Evolutionary conservation across 2,888 invertebrate species (phyloP).

Genomic region (Tachystola acroxantha): DNA sequence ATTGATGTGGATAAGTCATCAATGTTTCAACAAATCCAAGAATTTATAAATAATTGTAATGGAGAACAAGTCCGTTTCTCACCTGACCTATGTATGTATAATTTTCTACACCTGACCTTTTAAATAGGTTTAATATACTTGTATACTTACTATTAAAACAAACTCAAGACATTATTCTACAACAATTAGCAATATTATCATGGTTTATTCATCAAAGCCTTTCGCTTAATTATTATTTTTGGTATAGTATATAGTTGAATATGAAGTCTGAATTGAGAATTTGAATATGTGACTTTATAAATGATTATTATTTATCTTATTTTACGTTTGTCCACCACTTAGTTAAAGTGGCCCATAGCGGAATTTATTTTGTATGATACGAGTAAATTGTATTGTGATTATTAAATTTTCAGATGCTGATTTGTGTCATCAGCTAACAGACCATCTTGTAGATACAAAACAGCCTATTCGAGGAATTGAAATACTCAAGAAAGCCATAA

Average conservation of each 20-base stretch:
- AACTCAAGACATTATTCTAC: background rate
- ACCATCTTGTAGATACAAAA: slow-evolving; percentile 86
- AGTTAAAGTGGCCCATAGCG: too few species aligned
- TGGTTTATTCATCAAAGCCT: too few species aligned
- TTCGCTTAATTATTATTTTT: too few species aligned
- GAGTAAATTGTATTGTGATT: too few species aligned
- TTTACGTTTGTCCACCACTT: too few species aligned
- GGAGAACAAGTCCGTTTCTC: slow-evolving; percentile 93
- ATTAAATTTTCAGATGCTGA: slow-evolving; percentile 84
- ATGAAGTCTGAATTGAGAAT: too few species aligned
- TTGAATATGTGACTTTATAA: too few species aligned
- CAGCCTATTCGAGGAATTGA: slow-evolving; percentile 91
- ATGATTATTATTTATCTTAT: too few species aligned
- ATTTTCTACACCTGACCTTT: background rate
- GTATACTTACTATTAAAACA: background rate
- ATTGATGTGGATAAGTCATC: slow-evolving; percentile 67
- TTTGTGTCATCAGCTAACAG: slow-evolving; percentile 90
- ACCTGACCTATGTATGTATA: slow-evolving; percentile 89
- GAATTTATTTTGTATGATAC: too few species aligned
- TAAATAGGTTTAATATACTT: background rate
- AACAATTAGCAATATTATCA: too few species aligned
- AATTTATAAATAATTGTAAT: slow-evolving; percentile 92
- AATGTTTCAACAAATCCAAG: slow-evolving; percentile 87
- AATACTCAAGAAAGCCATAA: slow-evolving; percentile 89
- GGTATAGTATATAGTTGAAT: too few species aligned